phyloP scores from a whole-genome alignment of 2,888 invertebrate genomes.

The Cremastinae sp. region DNA sequence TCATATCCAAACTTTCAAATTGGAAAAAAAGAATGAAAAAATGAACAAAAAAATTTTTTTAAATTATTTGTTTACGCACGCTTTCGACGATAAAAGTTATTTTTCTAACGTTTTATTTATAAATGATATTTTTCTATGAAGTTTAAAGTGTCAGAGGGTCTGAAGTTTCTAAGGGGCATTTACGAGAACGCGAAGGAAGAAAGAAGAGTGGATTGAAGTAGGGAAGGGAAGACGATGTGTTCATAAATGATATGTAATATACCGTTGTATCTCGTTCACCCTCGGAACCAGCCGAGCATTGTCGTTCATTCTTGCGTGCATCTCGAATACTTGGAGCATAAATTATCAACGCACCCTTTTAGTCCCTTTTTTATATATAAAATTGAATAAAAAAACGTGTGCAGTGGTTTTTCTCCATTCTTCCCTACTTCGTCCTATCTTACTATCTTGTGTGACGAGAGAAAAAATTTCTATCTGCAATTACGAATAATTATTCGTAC shows the following conservation, averaged over 20 bases:
- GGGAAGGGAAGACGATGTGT: background rate
- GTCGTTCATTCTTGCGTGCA: slow-evolving; percentile 30
- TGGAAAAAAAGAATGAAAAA: slow-evolving; percentile 40
- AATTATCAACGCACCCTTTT: slow-evolving; percentile 31
- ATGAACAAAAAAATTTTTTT: slow-evolving; percentile 37
- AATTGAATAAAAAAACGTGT: background rate
- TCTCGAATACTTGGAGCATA: slow-evolving; percentile 22
- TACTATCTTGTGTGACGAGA: background rate
- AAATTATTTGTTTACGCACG: background rate
- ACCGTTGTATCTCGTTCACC: slow-evolving; percentile 31
- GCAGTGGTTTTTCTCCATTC: background rate
- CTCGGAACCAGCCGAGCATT: slow-evolving; percentile 37
- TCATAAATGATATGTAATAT: slow-evolving; percentile 21
- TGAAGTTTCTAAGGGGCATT: no score
- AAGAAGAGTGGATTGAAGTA: background rate
- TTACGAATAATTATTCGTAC: no score
- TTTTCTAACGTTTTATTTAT: no score
- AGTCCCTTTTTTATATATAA: background rate
- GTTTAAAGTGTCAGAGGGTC: no score
- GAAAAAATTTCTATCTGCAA: background rate
- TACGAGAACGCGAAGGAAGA: background rate
- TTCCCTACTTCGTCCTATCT: background rate
- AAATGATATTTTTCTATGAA: no score
- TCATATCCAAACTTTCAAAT: no score
- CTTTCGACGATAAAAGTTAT: no score